Evolutionary conservation across 2,888 invertebrate genomes (phyloP).

Genomic region (Stenodema calcarata): DNA sequence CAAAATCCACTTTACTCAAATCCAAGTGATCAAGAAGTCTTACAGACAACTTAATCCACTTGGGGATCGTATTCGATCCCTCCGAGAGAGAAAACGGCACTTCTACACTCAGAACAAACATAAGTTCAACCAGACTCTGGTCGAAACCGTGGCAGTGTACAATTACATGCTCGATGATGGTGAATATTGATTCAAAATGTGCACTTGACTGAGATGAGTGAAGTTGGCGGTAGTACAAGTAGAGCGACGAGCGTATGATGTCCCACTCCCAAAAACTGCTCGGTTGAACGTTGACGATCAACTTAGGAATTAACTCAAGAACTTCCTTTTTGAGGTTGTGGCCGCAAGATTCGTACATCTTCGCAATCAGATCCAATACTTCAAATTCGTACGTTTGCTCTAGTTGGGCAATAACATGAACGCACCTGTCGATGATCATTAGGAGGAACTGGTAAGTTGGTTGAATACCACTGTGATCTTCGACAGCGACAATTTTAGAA

Average conservation of each 20-base stretch:
- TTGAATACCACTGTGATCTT: not conserved
- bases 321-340: not conserved
- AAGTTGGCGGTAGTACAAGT: not conserved
- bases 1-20: not conserved
- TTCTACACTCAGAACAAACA: constrained; percentile 21
- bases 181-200: not conserved
- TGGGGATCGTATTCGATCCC: not conserved
- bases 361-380: not conserved
- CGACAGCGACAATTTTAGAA: not conserved
- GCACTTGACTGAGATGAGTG: not conserved
- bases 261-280: constrained; percentile 13
- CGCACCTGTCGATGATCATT: not conserved
- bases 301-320: not conserved
- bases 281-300: not conserved
- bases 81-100: not conserved
- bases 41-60: not conserved
- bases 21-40: not conserved
- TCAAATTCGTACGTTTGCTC: constrained; percentile 26
- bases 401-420: not conserved
- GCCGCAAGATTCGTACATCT: not conserved
- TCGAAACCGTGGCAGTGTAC: not conserved
- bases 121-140: not conserved
- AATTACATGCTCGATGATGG: not conserved
- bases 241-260: not conserved
- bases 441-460: not conserved